These are phyloP conservation scores for Rhabdomys dilectus DNA, from an alignment of 2,113 vertebrate genomes.

Conservation along the genomic window DNA sequence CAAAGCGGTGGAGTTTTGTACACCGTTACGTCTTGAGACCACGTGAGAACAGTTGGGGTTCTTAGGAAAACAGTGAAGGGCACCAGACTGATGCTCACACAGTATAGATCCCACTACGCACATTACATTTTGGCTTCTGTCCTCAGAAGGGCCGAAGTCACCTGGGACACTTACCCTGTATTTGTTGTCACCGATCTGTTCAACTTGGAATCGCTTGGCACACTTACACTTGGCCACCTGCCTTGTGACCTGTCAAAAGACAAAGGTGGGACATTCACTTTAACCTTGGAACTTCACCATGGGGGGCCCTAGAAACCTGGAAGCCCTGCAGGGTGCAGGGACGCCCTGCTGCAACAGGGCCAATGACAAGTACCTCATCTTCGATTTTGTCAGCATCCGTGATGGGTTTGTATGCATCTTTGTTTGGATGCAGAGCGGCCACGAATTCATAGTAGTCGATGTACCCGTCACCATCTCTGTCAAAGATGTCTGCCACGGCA, in stretches of 20 bases:
- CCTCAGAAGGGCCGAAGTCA: slow-evolving; percentile 7
- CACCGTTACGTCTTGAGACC: neutral
- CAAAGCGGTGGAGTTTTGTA: neutral
- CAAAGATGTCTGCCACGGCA: slow-evolving; percentile 99
- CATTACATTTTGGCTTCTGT: neutral
- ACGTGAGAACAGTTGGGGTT: slow-evolving; percentile 30
- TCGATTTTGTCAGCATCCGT: slow-evolving; percentile 99
- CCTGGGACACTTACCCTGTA: slow-evolving; percentile 93
- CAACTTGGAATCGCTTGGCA: slow-evolving; percentile 99
- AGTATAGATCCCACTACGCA: slow-evolving; percentile 26
- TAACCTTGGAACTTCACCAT: neutral
- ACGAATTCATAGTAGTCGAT: slow-evolving; percentile 99
- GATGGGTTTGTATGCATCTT: slow-evolving; percentile 98
- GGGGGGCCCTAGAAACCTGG: neutral
- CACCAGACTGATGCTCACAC: neutral
- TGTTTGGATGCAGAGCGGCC: slow-evolving; percentile 98
- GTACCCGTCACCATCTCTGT: slow-evolving; percentile 97
- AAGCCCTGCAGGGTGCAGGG: neutral
- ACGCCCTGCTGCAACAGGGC: neutral
- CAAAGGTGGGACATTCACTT: slow-evolving; percentile 62
- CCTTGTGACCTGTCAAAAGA: slow-evolving; percentile 93
- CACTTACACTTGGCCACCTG: slow-evolving; percentile 99
- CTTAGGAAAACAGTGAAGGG: slow-evolving; percentile 39
- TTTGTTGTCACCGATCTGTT: slow-evolving; percentile 99
- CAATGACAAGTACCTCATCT: slow-evolving; percentile 92